Evolutionary conservation across 2,797 vertebrate genomes (phyloP).

Genomic region (Microtus agrestis): DNA sequence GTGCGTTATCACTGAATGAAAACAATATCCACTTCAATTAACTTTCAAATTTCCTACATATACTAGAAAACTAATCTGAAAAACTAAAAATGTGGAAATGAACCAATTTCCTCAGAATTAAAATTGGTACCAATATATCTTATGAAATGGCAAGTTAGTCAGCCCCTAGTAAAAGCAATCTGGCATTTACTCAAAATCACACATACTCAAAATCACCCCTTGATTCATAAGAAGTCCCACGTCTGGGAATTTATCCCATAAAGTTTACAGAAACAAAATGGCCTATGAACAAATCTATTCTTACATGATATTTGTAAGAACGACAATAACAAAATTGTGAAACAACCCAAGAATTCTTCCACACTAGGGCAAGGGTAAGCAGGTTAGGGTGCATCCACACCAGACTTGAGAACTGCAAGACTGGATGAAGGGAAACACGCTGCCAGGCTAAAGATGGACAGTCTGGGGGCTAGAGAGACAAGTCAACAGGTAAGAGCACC

Average conservation of each 20-base stretch:
- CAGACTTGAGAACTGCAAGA: background rate
- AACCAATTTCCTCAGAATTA: constrained; percentile 50
- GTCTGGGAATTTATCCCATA: constrained; percentile 3
- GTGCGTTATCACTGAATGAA: background rate
- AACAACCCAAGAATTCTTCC: background rate
- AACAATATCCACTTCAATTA: constrained; percentile 48
- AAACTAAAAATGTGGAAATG: constrained; percentile 55
- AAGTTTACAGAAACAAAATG: constrained; percentile 46
- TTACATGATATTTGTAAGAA: constrained; percentile 6
- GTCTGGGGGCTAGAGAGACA: background rate
- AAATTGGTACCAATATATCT: background rate
- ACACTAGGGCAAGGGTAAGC: background rate
- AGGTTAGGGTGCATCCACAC: background rate
- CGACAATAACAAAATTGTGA: constrained; percentile 16
- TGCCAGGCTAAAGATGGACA: background rate
- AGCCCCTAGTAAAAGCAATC: background rate
- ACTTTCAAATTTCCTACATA: constrained; percentile 51
- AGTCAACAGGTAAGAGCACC: background rate
- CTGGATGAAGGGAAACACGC: background rate
- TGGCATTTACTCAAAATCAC: constrained; percentile 29
- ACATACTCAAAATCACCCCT: background rate
- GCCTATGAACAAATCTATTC: constrained; percentile 26
- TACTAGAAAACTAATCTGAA: constrained; percentile 45
- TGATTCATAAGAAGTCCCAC: constrained; percentile 15
- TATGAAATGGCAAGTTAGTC: background rate